Evolutionary conservation across 2,888 invertebrate species (phyloP), one percentile per base, ranked within the genome.

Genomic region (Apodemia zela): DNA sequence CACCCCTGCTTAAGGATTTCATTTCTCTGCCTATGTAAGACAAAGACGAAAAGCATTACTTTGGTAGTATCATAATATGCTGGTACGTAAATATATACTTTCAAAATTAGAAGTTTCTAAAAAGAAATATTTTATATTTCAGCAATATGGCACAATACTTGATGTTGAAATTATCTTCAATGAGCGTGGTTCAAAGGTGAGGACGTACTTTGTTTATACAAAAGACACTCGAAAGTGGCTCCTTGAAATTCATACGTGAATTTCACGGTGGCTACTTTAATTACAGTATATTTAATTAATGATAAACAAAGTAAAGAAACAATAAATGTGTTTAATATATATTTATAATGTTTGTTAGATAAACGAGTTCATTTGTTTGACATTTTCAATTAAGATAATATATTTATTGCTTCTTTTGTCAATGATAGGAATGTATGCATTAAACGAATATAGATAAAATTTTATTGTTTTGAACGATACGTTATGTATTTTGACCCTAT

Each of bases 161-260:
- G 99, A 99, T 93, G 99, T 99, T 92, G 99, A 99, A 95, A 99
- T 99, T 83, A 99, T 99, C 91, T 99, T 99, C 95, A 99, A 99
- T 93, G 99, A 99, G 93, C 95, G 99, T 77, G 99, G 99, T 91
- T 99, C 99, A 79, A 99, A 99, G 98, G 99, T 99, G 96, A 96
- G 97, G 88, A 79, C 69, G 71, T 25, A 54, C 67, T 73, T 77
- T 69, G 70, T 63, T 64, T 49, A 61, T 57, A 11, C 58, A 62
- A 69, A 70, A 65, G 65, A 65, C 64, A 60, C 61, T 35, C 42
- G 42, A 71, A 73, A 82, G 85, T 82, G 84, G 85, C 87, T 74
- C 81, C 75, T 73, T 84, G 82, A 86, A 84, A 89, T 85, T 80
- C 67, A 70, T 66, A 21, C 35, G 65, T 68, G 66, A 82, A 85